phyloP scores from a whole-genome alignment of 2,113 vertebrate genomes.

The Triplophysa tibetana region DNA sequence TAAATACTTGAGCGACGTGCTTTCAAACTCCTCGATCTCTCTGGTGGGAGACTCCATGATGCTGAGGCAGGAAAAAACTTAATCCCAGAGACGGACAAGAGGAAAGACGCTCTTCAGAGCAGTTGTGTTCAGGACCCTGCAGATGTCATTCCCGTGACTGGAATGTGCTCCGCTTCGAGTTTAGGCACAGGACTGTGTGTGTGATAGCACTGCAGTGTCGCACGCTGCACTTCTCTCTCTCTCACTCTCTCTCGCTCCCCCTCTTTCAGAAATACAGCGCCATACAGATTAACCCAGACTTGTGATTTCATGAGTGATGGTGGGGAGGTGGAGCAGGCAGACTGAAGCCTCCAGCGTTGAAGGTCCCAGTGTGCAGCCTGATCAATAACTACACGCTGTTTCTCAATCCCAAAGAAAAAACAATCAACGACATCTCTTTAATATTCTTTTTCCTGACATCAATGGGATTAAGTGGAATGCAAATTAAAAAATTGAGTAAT shows the following conservation, averaged over 20 bases:
- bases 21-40: conserved; percentile 99
- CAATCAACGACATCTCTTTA: conserved; percentile 3
- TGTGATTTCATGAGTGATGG: conserved; percentile 52
- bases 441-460: neutral
- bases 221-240: neutral
- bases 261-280: conserved; percentile 65
- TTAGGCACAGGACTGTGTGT: conserved; percentile 27
- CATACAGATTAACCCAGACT: conserved; percentile 68
- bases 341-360: conserved; percentile 10
- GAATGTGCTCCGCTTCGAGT: conserved; percentile 26
- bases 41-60: conserved; percentile 98
- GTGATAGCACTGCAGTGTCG: conserved; percentile 29
- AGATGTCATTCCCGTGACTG: conserved; percentile 51
- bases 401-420: conserved; percentile 20
- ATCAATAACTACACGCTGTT: conserved; percentile 20
- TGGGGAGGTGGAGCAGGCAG: conserved; percentile 20
- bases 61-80: conserved; percentile 53
- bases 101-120: conserved; percentile 58
- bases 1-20: conserved; percentile 94
- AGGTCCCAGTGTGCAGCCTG: neutral
- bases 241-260: conserved; percentile 28
- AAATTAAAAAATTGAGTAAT: neutral
- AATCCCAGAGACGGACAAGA: conserved; percentile 43
- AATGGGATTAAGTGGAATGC: neutral
- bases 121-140: conserved; percentile 52